Percentiles rank a stretch among this genome's conserved stretches.
Conservation (phyloP, 2,797 vertebrate species). For the Catharus ustulatus region DNA sequence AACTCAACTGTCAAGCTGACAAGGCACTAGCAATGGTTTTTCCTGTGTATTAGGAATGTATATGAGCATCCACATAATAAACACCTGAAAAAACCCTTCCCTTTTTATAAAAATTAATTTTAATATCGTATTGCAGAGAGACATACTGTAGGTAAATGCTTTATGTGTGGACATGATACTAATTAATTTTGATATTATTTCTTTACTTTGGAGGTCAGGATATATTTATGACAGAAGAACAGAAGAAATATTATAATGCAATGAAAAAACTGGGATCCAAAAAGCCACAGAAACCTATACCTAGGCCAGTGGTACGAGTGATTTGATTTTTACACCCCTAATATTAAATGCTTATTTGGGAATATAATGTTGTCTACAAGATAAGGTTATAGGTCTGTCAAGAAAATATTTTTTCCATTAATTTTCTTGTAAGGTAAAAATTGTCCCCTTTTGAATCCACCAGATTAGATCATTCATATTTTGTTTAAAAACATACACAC, state of each 20-base stretch:
- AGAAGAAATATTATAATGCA: constrained; percentile 99
- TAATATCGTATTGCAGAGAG: neutral
- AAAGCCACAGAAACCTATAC: constrained; percentile 98
- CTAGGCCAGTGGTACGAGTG: constrained; percentile 87
- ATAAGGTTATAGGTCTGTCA: neutral
- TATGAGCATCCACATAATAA: neutral
- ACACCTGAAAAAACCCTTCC: neutral
- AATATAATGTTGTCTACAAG: neutral
- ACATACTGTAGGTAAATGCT: neutral
- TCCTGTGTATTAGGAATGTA: neutral
- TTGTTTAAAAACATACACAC: neutral
- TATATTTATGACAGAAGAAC: constrained; percentile 99
- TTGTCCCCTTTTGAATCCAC: neutral
- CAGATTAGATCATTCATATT: neutral
- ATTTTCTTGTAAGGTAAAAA: neutral
- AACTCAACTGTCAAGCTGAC: neutral
- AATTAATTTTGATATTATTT: constrained; percentile 72
- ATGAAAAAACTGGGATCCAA: constrained; percentile 99
- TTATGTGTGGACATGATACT: constrained; percentile 58
- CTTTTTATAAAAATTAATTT: neutral
- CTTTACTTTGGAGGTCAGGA: constrained; percentile 98
- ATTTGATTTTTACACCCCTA: neutral
- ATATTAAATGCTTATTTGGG: neutral
- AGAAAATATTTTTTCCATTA: neutral
- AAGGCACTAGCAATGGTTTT: neutral